phyloP scores from a whole-genome alignment of 2,113 vertebrate genomes.

The Haemorhous mexicanus region DNA sequence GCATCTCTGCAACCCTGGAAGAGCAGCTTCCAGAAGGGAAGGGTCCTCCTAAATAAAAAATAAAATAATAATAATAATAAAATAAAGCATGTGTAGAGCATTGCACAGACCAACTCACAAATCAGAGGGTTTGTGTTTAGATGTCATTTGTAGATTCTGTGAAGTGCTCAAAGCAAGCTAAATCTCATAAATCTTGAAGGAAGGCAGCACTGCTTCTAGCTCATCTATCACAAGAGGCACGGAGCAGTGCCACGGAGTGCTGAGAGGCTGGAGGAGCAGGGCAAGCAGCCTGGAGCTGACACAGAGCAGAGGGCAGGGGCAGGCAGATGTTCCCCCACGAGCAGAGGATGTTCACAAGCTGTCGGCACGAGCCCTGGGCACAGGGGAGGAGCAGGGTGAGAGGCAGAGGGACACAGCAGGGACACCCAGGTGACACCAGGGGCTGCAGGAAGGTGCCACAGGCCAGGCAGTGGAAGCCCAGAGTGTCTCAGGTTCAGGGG shows the following conservation, averaged over 20 bases:
- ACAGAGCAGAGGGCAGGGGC: neutral
- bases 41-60: neutral
- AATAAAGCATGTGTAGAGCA: neutral
- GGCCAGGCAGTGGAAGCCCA: neutral
- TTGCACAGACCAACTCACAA: neutral
- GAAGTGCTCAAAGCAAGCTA: constrained; percentile 12
- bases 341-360: neutral
- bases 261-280: neutral
- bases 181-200: constrained; percentile 23
- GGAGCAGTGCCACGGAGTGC: neutral
- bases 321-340: neutral
- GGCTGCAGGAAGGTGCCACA: neutral
- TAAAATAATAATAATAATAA: neutral
- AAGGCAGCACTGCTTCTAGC: neutral
- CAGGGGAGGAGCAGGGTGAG: neutral
- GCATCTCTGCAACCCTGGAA: neutral
- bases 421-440: rapidly evolving
- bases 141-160: neutral
- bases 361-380: neutral
- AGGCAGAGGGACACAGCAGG: neutral
- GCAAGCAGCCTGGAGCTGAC: neutral
- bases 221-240: neutral
- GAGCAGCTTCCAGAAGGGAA: neutral
- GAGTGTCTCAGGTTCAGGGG: neutral
- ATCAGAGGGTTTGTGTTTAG: neutral